Conservation (phyloP, 35 echinoderm and acorn worm species). For the Patiria miniata region DNA sequence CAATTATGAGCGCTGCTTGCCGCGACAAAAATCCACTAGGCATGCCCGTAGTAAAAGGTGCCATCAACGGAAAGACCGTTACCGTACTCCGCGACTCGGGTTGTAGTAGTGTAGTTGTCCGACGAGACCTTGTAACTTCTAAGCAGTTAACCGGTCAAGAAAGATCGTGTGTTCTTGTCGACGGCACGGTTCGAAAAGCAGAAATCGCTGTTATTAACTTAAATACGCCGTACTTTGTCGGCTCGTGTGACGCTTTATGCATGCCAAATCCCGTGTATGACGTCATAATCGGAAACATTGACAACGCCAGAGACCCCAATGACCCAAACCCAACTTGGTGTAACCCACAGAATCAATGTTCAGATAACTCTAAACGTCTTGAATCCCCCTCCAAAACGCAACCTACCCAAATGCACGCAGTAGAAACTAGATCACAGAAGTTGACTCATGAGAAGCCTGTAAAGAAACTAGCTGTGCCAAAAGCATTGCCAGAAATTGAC, state of each 20-base stretch:
- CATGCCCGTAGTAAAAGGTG: constrained; percentile 48
- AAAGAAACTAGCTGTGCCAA: constrained; percentile 25
- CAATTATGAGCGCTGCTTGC: constrained; percentile 38
- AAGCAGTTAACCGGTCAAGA: constrained; percentile 58
- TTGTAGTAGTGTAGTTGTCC: constrained; percentile 45
- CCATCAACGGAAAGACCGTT: neutral
- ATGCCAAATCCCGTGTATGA: constrained; percentile 73
- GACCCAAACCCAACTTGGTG: constrained; percentile 35
- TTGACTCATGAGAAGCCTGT: neutral
- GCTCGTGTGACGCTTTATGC: constrained; percentile 31
- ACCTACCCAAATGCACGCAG: neutral
- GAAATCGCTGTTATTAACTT: constrained; percentile 32
- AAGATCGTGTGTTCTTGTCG: constrained; percentile 40
- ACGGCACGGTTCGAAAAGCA: constrained; percentile 43
- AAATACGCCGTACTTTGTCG: constrained; percentile 55
- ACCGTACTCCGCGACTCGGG: constrained; percentile 57
- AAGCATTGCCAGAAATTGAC: neutral
- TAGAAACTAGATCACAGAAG: constrained; percentile 23
- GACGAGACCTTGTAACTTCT: constrained; percentile 35
- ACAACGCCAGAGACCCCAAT: constrained; percentile 27
- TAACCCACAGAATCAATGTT: neutral
- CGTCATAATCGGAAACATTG: constrained; percentile 65
- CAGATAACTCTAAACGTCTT: neutral
- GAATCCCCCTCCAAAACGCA: neutral
- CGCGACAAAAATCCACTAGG: neutral